Conservation (phyloP, 2,888 invertebrate species). For the Rapana venosa region DNA sequence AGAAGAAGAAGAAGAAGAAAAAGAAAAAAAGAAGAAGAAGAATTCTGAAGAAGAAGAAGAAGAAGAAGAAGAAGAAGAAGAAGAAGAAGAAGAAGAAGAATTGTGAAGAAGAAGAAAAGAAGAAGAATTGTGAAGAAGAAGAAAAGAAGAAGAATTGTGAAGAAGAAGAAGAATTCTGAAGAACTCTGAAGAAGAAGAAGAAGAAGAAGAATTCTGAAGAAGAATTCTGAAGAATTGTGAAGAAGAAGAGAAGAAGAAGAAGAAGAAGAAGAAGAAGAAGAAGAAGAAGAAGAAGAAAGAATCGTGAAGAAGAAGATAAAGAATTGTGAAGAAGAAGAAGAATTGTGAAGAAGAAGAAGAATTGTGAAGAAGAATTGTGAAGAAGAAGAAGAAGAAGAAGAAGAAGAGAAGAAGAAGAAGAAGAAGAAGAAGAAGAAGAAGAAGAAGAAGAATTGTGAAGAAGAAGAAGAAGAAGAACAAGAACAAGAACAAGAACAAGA, state of each 20-base stretch:
- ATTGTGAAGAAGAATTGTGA: background rate
- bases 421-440: background rate
- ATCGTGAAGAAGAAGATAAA: too few species aligned
- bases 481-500: background rate
- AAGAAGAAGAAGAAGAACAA: background rate
- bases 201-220: too few species aligned
- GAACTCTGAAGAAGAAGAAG: background rate
- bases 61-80: too few species aligned
- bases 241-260: too few species aligned
- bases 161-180: background rate
- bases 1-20: too few species aligned
- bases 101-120: background rate
- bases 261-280: too few species aligned
- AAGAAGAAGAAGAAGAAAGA: too few species aligned
- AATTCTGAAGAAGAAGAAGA: too few species aligned
- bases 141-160: background rate
- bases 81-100: background rate
- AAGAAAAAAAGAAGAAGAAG: too few species aligned
- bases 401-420: background rate
- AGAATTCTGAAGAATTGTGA: too few species aligned
- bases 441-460: background rate
- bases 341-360: background rate
- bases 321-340: too few species aligned
- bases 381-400: background rate
- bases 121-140: background rate